A percentile compares a stretch with the other conserved stretches of the same genome.
Evolutionary conservation across 1,140 invertebrate genomes (phyloP).

Genomic region (Drosophila melanogaster): DNA sequence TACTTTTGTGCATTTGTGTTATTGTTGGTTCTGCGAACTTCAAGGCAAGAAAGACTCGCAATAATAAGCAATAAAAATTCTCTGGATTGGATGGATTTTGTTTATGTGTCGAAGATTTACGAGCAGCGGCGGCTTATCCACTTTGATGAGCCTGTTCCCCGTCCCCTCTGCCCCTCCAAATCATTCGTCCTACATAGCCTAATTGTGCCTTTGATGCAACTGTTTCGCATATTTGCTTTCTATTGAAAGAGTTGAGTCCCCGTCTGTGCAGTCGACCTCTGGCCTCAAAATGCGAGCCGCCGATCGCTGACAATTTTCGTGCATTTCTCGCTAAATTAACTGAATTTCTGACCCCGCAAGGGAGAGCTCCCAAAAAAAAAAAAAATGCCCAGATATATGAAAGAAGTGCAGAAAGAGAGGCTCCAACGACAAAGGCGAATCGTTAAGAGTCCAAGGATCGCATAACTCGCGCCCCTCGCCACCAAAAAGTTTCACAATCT

Average conservation of each 20-base stretch:
- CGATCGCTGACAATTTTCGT: constrained; percentile 76
- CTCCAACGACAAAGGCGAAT: constrained; percentile 63
- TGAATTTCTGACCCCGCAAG: constrained; percentile 78
- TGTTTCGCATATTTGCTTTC: constrained; percentile 78
- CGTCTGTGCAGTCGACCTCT: constrained; percentile 55
- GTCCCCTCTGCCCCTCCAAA: background rate
- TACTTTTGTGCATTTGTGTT: constrained; percentile 69
- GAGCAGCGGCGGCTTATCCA: constrained; percentile 65
- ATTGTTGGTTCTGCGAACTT: constrained; percentile 54
- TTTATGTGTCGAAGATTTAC: constrained; percentile 72
- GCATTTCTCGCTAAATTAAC: constrained; percentile 82
- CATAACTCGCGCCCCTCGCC: constrained; percentile 66
- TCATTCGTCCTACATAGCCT: constrained; percentile 36
- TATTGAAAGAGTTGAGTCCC: constrained; percentile 41
- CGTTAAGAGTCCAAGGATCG: constrained; percentile 81
- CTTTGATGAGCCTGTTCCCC: constrained; percentile 58
- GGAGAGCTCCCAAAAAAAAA: constrained; percentile 52
- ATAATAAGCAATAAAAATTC: constrained; percentile 83
- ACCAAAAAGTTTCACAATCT: background rate
- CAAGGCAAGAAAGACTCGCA: constrained; percentile 45
- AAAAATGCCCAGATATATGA: constrained; percentile 30
- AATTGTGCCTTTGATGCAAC: constrained; percentile 82
- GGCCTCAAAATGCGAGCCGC: constrained; percentile 27
- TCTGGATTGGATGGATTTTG: constrained; percentile 69
- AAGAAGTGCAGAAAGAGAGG: constrained; percentile 14